phyloP scores from a whole-genome alignment of 2,113 vertebrate genomes.

The Tetrao urogallus region DNA sequence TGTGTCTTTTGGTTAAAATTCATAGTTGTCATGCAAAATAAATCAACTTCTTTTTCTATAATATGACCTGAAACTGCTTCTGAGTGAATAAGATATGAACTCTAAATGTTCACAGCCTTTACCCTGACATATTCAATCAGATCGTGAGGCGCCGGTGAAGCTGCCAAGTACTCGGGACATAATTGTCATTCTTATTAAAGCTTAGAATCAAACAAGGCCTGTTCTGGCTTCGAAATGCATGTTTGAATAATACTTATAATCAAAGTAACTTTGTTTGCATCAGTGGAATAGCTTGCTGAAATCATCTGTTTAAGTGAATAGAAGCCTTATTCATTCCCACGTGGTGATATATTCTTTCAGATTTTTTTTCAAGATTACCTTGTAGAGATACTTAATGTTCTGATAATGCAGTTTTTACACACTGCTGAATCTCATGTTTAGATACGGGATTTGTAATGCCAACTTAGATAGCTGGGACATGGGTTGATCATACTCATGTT shows the following conservation, averaged over 20 bases:
- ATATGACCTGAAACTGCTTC: conserved; percentile 75
- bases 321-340: conserved; percentile 16
- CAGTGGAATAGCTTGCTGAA: conserved; percentile 60
- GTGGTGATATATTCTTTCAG: not conserved
- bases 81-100: conserved; percentile 81
- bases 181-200: conserved; percentile 40
- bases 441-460: not conserved
- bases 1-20: conserved; percentile 83
- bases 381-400: not conserved
- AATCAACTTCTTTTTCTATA: conserved; percentile 79
- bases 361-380: not conserved
- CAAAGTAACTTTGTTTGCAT: conserved; percentile 82
- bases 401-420: conserved; percentile 16
- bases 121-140: conserved; percentile 81
- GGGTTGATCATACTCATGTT: not conserved
- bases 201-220: conserved; percentile 42
- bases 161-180: conserved; percentile 25
- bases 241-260: conserved; percentile 83
- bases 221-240: conserved; percentile 34
- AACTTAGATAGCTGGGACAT: not conserved
- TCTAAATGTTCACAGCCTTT: conserved; percentile 81
- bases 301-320: not conserved
- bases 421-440: not conserved
- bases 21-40: conserved; percentile 86
- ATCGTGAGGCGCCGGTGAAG: conserved; percentile 62